These are phyloP conservation scores for Agrilus planipennis DNA, from an alignment of 1,140 invertebrate species.

Conservation along the genomic window DNA sequence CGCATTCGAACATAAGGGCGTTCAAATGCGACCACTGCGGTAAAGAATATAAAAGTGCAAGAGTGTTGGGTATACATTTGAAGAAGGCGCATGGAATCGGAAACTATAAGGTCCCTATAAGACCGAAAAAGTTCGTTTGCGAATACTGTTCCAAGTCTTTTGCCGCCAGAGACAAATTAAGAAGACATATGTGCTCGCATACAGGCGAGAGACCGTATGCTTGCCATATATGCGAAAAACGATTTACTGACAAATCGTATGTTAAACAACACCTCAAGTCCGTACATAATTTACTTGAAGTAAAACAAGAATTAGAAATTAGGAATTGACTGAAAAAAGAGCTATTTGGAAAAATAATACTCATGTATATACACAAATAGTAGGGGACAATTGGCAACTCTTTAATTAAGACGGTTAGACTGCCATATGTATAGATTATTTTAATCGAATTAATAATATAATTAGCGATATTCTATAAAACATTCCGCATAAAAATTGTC, in stretches of 20 bases:
- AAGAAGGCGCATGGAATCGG: conserved; percentile 21
- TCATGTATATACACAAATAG: too few species aligned
- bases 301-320: not conserved
- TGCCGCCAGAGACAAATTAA: conserved; percentile 43
- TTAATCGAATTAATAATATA: too few species aligned
- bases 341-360: too few species aligned
- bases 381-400: too few species aligned
- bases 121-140: conserved; percentile 19
- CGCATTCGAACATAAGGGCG: conserved; percentile 18
- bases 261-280: conserved; percentile 19
- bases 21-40: conserved; percentile 24
- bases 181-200: conserved; percentile 52
- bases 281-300: conserved; percentile 14
- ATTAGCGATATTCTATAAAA: too few species aligned
- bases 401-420: too few species aligned
- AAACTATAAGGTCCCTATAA: conserved; percentile 14
- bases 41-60: conserved; percentile 24
- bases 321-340: too few species aligned
- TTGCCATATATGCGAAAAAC: conserved; percentile 48
- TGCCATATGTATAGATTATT: too few species aligned
- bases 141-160: conserved; percentile 37
- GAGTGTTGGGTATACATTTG: conserved; percentile 17
- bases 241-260: conserved; percentile 29
- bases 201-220: conserved; percentile 56
- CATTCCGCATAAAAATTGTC: too few species aligned